Evolutionary conservation across 2,113 vertebrate genomes (phyloP), one percentile per base, ranked within the genome.

Genomic region (Gavia stellata): DNA sequence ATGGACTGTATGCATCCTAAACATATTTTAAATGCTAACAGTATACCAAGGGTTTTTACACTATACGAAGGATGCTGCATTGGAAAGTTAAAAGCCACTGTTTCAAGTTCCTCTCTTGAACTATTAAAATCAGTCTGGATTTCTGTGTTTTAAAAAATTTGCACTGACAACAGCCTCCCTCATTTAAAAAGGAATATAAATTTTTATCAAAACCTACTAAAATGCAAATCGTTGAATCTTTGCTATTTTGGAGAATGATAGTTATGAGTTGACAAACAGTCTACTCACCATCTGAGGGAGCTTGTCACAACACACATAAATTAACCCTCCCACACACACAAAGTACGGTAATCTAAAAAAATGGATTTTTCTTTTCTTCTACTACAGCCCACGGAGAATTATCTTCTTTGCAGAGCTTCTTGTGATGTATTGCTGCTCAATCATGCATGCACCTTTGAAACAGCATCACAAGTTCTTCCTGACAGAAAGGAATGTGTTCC

Each of bases 371-470:
- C 83, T 90, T 96, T 95, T 96, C 90, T 95, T 87, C 71, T 83
- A 17, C 86, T 91, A 45, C 80, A 91, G 91, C 83, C 86, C 74
- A 92, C 14, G 26, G 94, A 97, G 94, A 96, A 97, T 97, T 96
- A 93, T 95, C 86, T 90, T 92, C 93, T 73, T 94, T 92, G 93
- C 96, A 77, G 71, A 85, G 93, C 84, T 91, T 53, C 89, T 88
- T 96, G 90, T 97, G 94, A 97, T 97, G 91, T 95, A 95, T 86
- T 95, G 97, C 96, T 95, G 94, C 94, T 97, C 97, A 97, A 88
- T 97, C 97, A 97, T 94, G 95, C 97, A 96, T 95, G 90, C 91
- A 93, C 49, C 92, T 97, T 96, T 96, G 96, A 97, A 97, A 96
- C 86, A 93, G 94, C 95, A 93, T 96, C 94, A 92, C 97, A 95